Percentiles rank a stretch among this genome's conserved stretches.
phyloP scores from a whole-genome alignment of 2,113 vertebrate genomes.

The Rhinopomastus cyanomelas region DNA sequence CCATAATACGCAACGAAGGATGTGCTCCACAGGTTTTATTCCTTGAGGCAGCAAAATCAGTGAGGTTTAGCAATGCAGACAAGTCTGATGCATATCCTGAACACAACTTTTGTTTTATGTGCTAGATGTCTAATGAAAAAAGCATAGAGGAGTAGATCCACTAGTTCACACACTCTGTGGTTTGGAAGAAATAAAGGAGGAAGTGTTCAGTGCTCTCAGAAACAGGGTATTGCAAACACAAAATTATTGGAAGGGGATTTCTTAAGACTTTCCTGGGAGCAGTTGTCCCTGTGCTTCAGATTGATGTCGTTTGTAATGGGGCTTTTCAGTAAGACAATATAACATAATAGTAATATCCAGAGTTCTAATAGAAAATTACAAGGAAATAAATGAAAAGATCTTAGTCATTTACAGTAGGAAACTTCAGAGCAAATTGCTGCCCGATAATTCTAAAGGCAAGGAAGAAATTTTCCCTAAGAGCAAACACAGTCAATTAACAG shows the following conservation, averaged over 20 bases:
- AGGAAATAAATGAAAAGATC: constrained; percentile 34
- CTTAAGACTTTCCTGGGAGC: background rate
- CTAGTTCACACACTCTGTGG: background rate
- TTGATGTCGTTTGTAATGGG: constrained; percentile 8
- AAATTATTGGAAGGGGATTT: constrained; percentile 14
- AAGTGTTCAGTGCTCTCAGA: background rate
- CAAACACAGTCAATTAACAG: background rate
- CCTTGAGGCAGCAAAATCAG: background rate
- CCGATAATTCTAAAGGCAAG: background rate
- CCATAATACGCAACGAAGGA: background rate
- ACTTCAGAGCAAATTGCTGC: background rate
- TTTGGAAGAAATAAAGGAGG: background rate
- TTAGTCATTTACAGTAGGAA: constrained; percentile 7
- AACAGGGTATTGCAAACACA: background rate
- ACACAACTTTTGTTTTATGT: background rate
- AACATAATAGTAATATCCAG: constrained; percentile 24
- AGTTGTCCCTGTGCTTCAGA: background rate
- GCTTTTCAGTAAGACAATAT: background rate
- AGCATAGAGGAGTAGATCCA: background rate
- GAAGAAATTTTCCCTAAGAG: background rate
- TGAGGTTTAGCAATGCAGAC: background rate
- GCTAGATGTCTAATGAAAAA: background rate
- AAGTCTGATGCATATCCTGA: background rate
- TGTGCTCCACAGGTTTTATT: background rate
- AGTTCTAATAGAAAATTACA: constrained; percentile 17